Evolutionary conservation across 2,113 vertebrate species (phyloP).

Genomic region (Tursiops truncatus): DNA sequence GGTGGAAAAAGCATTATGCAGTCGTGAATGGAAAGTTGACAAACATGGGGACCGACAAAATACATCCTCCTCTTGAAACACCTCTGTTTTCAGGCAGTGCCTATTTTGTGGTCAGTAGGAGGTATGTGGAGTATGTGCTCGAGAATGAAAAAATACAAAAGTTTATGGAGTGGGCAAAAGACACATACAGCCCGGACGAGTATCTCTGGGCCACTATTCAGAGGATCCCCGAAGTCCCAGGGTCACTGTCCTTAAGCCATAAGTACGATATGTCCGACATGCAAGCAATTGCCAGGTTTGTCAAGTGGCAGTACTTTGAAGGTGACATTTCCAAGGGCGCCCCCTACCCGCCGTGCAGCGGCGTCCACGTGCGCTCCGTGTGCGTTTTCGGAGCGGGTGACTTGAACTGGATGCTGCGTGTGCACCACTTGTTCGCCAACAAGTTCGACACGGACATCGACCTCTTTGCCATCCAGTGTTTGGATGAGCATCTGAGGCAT

Average conservation of each 20-base stretch:
- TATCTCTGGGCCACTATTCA: constrained; percentile 94
- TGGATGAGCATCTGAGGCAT: constrained; percentile 90
- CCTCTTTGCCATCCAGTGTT: constrained; percentile 87
- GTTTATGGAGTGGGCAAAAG: constrained; percentile 91
- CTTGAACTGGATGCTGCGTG: constrained; percentile 87
- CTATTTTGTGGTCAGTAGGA: constrained; percentile 90
- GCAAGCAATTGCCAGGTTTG: constrained; percentile 87
- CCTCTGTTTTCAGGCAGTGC: constrained; percentile 91
- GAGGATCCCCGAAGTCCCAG: constrained; percentile 89
- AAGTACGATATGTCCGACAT: constrained; percentile 91
- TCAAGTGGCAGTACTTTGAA: constrained; percentile 92
- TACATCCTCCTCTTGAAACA: constrained; percentile 84
- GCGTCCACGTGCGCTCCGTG: constrained; percentile 86
- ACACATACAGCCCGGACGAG: constrained; percentile 94
- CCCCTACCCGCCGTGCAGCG: constrained; percentile 89
- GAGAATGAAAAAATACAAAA: constrained; percentile 81
- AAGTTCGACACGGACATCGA: constrained; percentile 91
- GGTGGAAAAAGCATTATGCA: constrained; percentile 83
- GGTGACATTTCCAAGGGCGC: constrained; percentile 83
- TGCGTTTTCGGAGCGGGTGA: constrained; percentile 93
- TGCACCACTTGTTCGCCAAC: constrained; percentile 94
- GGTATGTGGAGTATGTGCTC: constrained; percentile 86
- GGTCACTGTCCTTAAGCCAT: constrained; percentile 82
- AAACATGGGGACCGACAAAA: constrained; percentile 82
- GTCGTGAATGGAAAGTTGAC: constrained; percentile 85